phyloP scores from a whole-genome alignment of 2,113 vertebrate genomes.

The Eonycteris spelaea region DNA sequence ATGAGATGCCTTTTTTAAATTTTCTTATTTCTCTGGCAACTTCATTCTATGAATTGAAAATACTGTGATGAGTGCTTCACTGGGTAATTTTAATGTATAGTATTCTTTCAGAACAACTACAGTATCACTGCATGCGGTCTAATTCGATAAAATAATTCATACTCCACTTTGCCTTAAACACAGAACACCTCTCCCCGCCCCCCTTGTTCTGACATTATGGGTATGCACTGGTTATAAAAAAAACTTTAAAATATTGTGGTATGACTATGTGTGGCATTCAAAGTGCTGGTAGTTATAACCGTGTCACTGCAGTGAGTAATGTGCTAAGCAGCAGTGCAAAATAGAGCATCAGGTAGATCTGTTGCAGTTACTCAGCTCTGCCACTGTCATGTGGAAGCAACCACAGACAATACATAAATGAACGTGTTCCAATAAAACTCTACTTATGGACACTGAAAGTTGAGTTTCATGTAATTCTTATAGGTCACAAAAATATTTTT shows the following conservation, averaged over 20 bases:
- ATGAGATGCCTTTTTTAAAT: slow-evolving; percentile 7
- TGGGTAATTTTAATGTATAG: background rate
- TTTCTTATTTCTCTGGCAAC: slow-evolving; percentile 14
- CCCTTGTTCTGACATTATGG: background rate
- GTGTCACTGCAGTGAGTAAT: background rate
- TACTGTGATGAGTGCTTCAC: background rate
- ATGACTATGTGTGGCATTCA: background rate
- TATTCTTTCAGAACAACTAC: background rate
- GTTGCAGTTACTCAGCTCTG: background rate
- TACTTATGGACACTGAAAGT: background rate
- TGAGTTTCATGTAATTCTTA: background rate
- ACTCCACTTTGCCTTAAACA: background rate
- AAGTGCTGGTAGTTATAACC: background rate
- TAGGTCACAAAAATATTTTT: slow-evolving; percentile 8
- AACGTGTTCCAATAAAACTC: background rate
- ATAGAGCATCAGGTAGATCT: accelerated
- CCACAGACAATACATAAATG: background rate
- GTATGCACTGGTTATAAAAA: background rate
- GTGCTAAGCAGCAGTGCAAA: background rate
- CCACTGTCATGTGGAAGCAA: background rate
- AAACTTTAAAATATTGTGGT: background rate
- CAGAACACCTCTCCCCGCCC: background rate
- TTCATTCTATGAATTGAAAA: background rate
- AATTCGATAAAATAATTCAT: background rate
- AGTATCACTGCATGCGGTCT: background rate